Evolutionary conservation across 2,888 invertebrate species (phyloP), one percentile per base, ranked within the genome.

Genomic region (Zygogramma bicolorata): DNA sequence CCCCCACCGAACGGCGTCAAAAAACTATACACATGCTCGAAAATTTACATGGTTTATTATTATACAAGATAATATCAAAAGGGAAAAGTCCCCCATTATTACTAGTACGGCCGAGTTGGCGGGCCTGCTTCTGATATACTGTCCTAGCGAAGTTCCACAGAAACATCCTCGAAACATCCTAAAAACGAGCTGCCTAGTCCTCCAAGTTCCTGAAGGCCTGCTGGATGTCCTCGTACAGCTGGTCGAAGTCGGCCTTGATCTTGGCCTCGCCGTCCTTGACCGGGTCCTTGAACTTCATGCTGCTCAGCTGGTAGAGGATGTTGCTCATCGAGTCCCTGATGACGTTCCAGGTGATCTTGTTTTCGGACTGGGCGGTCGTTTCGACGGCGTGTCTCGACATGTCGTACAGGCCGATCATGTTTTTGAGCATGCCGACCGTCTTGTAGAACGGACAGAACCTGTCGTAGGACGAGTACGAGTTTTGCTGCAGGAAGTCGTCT

Each of bases 371-470:
- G 67, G 99, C 97, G 29, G 99, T 99, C 75, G 96, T 94, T 89
- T 99, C 99, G 1, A 99, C 98, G 0, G 98, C 96, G 87, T 99
- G 99, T 75, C 97, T 93, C 38, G 99, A 94, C 94, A 98, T 93
- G 88, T 99, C 99, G 89, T 99, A 99, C 90, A 99, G 97, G 67
- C 96, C 90, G 85, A 99, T 98, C 88, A 99, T 98, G 91, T 99
- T 99, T 87, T 92, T 93, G 86, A 99, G 88, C 99, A 99, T 99
- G 81, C 98, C 99, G 73, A 97, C 97, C 15, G 99, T 99, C 91
- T 99, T 99, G 92, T 99, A 99, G 92, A 99, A 99, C 84, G 99
- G 99, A 86, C 99, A 99, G 92, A 97, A 99, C 77, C 99, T 93
- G 89, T 97, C 97, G 89, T 97, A 97, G 1, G 95, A 89, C 3